Evolutionary conservation across 2,797 vertebrate genomes (phyloP).

Genomic region (Synaphobranchus kaupii): DNA sequence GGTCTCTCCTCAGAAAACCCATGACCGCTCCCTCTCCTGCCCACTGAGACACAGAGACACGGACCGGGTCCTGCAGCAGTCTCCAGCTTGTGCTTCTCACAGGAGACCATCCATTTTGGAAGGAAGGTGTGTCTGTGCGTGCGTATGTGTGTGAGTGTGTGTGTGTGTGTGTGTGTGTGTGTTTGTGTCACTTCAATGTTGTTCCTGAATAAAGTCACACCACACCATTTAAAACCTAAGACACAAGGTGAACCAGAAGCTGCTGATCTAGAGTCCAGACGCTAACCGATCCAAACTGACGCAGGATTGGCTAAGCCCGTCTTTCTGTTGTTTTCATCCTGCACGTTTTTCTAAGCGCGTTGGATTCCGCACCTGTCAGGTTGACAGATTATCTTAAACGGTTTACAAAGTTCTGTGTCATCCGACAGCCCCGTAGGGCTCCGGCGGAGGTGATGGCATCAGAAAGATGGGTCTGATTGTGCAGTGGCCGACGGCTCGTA

Average conservation of each 20-base stretch:
- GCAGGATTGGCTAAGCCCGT: conserved; percentile 49
- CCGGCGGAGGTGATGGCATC: background rate
- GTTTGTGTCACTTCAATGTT: background rate
- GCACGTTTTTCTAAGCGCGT: conserved; percentile 43
- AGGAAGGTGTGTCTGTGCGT: background rate
- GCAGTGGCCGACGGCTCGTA: too few species aligned
- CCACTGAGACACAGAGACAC: background rate
- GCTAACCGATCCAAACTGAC: conserved; percentile 63
- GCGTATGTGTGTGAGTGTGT: background rate
- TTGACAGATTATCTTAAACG: conserved; percentile 4
- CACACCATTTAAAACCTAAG: conserved; percentile 23
- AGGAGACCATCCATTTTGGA: background rate
- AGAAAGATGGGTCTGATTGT: background rate
- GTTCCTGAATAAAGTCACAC: conserved; percentile 33
- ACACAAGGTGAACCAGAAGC: background rate
- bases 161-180: background rate
- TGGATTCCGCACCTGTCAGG: conserved; percentile 33
- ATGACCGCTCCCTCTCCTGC: background rate
- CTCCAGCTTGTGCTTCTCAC: background rate
- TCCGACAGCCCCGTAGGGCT: background rate
- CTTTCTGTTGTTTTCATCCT: conserved; percentile 45
- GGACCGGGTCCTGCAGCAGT: background rate
- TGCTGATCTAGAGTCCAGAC: conserved; percentile 59
- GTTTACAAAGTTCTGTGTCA: background rate
- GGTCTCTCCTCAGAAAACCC: background rate